Evolutionary conservation across 1,140 invertebrate species (phyloP).

Genomic region (Diorhabda carinulata): DNA sequence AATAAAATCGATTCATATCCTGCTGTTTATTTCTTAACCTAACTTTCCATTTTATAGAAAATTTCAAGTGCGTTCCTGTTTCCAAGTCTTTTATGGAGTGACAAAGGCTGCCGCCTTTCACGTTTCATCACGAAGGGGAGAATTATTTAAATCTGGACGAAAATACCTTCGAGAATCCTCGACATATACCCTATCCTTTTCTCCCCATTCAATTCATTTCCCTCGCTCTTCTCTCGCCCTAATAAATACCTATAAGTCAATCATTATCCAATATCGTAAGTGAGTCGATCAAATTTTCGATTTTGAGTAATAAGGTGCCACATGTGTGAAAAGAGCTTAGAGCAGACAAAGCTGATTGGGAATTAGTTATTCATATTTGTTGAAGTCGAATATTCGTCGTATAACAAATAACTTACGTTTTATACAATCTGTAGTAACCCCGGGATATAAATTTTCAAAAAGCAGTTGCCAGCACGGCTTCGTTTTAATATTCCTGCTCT

Average conservation of each 20-base stretch:
- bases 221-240: conserved; percentile 1
- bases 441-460: not conserved
- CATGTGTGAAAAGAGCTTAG: conserved; percentile 1
- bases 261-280: conserved; percentile 17
- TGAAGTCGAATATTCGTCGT: no score
- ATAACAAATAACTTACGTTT: no score
- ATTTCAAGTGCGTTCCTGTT: no score
- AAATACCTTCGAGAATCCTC: conserved; percentile 30
- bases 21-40: no score
- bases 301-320: conserved; percentile 1
- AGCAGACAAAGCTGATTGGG: not conserved
- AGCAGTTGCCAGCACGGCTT: conserved; percentile 4
- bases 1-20: no score
- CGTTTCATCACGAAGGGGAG: conserved; percentile 21
- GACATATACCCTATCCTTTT: conserved; percentile 18
- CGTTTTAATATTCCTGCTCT: conserved; percentile 15
- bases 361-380: not conserved
- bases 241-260: conserved; percentile 23
- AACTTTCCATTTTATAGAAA: no score
- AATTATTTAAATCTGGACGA: conserved; percentile 38
- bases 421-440: not conserved
- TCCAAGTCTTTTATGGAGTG: not conserved
- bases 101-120: conserved; percentile 20
- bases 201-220: not conserved
- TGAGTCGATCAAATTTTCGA: conserved; percentile 18